These are phyloP conservation scores for Bibio marci DNA, from an alignment of 2,888 invertebrate genomes.

Conservation along the genomic window DNA sequence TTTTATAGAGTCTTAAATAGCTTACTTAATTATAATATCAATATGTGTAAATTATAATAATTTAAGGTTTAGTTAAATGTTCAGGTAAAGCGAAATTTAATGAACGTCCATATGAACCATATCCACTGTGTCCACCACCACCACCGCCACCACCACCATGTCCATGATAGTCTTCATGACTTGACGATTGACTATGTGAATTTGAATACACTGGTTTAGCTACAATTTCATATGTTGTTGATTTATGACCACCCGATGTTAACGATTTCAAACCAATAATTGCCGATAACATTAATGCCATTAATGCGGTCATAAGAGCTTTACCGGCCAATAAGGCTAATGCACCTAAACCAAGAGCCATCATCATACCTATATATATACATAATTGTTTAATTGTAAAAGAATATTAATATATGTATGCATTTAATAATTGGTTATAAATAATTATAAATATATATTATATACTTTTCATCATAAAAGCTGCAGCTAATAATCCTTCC, in stretches of 20 bases:
- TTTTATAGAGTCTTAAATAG: no score
- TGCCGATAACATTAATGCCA: constrained; percentile 61
- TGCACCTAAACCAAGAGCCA: constrained; percentile 56
- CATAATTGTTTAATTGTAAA: no score
- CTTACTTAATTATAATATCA: no score
- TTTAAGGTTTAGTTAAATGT: constrained; percentile 9
- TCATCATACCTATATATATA: constrained; percentile 42
- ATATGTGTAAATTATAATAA: no score
- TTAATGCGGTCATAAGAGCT: constrained; percentile 63
- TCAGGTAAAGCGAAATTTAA: constrained; percentile 18
- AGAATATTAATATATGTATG: constrained; percentile 1
- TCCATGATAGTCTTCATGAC: constrained; percentile 36
- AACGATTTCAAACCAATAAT: constrained; percentile 60
- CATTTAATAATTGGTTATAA: neutral
- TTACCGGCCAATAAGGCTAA: constrained; percentile 66
- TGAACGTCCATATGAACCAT: constrained; percentile 29
- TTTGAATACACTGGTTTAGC: constrained; percentile 64
- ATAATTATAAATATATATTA: neutral
- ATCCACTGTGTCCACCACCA: constrained; percentile 35
- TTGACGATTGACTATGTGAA: constrained; percentile 39
- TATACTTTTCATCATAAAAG: constrained; percentile 44
- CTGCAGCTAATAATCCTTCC: constrained; percentile 36
- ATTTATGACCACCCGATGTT: constrained; percentile 46
- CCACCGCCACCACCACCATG: constrained; percentile 16
- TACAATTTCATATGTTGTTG: constrained; percentile 70